Evolutionary conservation across 2,113 vertebrate genomes (phyloP), one percentile per base, ranked within the genome.

Genomic region (Suricata suricatta): DNA sequence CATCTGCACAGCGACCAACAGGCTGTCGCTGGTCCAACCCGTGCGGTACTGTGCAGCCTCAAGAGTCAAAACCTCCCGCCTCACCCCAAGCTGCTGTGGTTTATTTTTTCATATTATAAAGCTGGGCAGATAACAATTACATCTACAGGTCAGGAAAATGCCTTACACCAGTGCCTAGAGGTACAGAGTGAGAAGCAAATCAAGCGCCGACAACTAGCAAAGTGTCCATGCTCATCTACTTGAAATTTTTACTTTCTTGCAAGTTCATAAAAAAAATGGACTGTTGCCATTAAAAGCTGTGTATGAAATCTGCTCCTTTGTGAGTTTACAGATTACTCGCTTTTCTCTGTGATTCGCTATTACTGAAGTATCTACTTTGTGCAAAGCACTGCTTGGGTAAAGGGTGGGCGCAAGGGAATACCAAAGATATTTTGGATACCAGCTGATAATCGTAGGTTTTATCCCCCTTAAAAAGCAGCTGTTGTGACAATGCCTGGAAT

Each of bases 81-180:
- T n/a, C 69, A 2, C 57, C 72, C 57, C 72, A 77, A 96, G 54
- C 21, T 87, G 85, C 17, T 93, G 60, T 92, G 93, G 95, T 89
- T 89, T 83, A 76, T 85, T 95, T 96, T 86, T 84, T 80, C 86
- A 95, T 89, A 89, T 17, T 88, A 72, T 57, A 41, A 72, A 94
- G 63, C 31, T 77, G 57, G 84, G 47, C 21, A 69, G 52, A 81
- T 87, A 87, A 95, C 93, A 95, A 95, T 60, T 60, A 87, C 27
- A 95, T 76, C 89, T 97, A 95, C 83, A 84, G 64, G 86, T 68
- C 93, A 95, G 80, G 95, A 93, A 60, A 44, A 90, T 90, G 71
- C 92, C 79, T 94, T 94, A 88, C 47, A 88, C 71, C 50, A 94
- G 80, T 87, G 72, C 35, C 84, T 96, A 68, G 41, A 68, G 93